A percentile compares a stretch with the other conserved stretches of the same genome.
phyloP scores from a whole-genome alignment of 2,888 invertebrate genomes.

The Troides oblongomaculatus region DNA sequence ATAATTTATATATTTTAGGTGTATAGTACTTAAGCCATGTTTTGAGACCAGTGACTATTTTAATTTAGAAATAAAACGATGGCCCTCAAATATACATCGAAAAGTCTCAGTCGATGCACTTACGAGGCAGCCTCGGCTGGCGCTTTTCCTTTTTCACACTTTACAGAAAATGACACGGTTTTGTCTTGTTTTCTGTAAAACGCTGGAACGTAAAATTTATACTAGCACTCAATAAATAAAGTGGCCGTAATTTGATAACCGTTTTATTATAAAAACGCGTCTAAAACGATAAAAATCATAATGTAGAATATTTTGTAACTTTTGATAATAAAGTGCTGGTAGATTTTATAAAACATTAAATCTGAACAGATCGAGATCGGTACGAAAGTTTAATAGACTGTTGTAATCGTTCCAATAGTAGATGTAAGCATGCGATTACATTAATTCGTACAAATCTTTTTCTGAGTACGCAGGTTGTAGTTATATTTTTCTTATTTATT shows the following conservation, averaged over 20 bases:
- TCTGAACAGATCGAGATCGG: slow-evolving; percentile 64
- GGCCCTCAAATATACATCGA: slow-evolving; percentile 58
- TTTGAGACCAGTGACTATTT: slow-evolving; percentile 80
- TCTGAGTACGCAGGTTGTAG: slow-evolving; percentile 73
- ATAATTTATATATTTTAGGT: slow-evolving; percentile 81
- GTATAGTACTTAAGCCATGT: slow-evolving; percentile 81
- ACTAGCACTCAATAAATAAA: slow-evolving; percentile 69
- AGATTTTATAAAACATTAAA: slow-evolving; percentile 54
- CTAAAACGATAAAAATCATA: slow-evolving; percentile 50
- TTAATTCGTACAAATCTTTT: slow-evolving; percentile 74
- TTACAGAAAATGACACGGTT: slow-evolving; percentile 69
- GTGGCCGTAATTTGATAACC: slow-evolving; percentile 55
- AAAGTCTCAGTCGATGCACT: slow-evolving; percentile 64
- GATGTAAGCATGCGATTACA: slow-evolving; percentile 57
- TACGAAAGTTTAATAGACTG: slow-evolving; percentile 67
- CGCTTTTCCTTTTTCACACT: slow-evolving; percentile 63
- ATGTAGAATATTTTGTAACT: slow-evolving; percentile 76
- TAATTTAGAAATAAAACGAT: slow-evolving; percentile 73
- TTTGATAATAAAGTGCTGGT: slow-evolving; percentile 79
- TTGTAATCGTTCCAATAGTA: slow-evolving; percentile 58
- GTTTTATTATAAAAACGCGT: slow-evolving; percentile 65
- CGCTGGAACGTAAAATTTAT: slow-evolving; percentile 52
- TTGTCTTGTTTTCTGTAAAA: slow-evolving; percentile 72
- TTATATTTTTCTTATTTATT: slow-evolving; percentile 77
- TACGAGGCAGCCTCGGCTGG: slow-evolving; percentile 55